These are phyloP conservation scores for Mormyrops attenuatus DNA, from an alignment of 2,797 vertebrate genomes.

Conservation along the genomic window DNA sequence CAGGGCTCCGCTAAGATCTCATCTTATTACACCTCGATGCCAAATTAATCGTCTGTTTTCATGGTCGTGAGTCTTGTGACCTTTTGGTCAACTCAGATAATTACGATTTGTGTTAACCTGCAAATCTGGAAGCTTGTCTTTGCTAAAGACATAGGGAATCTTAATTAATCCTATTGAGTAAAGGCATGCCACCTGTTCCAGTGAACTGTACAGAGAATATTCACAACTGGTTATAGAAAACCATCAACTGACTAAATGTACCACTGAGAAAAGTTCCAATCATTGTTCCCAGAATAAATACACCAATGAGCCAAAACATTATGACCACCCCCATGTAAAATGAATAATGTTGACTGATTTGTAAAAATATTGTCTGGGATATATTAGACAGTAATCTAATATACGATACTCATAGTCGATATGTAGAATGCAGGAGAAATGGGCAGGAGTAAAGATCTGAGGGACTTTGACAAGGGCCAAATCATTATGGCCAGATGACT, in stretches of 20 bases:
- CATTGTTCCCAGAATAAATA: not conserved
- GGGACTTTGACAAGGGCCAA: not conserved
- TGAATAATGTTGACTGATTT: not conserved
- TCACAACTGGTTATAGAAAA: not conserved
- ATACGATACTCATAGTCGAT: not conserved
- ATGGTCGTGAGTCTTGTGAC: constrained; percentile 42
- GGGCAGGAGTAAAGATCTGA: not conserved
- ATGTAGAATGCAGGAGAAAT: not conserved
- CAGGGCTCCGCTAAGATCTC: constrained; percentile 47
- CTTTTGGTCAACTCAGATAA: constrained; percentile 43
- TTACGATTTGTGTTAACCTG: constrained; percentile 36
- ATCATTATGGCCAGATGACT: not conserved
- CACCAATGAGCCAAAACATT: not conserved
- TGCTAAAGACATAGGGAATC: constrained; percentile 19
- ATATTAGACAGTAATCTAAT: not conserved
- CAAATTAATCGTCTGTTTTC: constrained; percentile 69
- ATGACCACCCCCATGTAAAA: not conserved
- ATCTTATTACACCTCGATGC: constrained; percentile 70
- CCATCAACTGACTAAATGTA: not conserved
- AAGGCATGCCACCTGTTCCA: not conserved
- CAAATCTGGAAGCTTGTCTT: constrained; percentile 20
- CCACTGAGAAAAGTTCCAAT: not conserved
- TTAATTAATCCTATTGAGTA: constrained; percentile 18
- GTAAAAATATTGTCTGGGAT: not conserved
- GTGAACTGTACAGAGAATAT: not conserved